Evolutionary conservation across 1,140 invertebrate species (phyloP).

Genomic region (Orussus abietinus): DNA sequence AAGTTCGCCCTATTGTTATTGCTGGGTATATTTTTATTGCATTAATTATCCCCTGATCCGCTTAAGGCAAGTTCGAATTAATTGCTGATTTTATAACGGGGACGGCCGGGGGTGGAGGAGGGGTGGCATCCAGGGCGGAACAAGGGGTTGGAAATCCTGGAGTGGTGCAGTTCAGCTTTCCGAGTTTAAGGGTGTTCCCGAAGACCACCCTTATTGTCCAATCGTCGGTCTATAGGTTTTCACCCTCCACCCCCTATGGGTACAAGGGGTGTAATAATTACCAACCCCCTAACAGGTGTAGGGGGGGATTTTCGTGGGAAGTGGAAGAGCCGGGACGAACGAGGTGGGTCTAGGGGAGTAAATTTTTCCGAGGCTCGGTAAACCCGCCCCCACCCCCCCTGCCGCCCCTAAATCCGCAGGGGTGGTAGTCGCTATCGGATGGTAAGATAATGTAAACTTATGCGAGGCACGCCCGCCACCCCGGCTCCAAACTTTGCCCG

Average conservation of each 20-base stretch:
- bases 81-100: slow-evolving; percentile 37
- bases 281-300: too few species aligned
- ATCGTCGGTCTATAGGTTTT: too few species aligned
- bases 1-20: slow-evolving; percentile 38
- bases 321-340: slow-evolving; percentile 6
- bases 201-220: too few species aligned
- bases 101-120: not conserved
- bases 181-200: too few species aligned
- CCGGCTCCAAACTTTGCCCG: too few species aligned
- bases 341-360: slow-evolving; percentile 6
- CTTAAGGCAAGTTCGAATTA: slow-evolving; percentile 43
- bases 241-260: too few species aligned
- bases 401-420: slow-evolving; percentile 14
- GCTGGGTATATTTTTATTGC: slow-evolving; percentile 40
- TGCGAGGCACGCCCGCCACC: slow-evolving; percentile 48
- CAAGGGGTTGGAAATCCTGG: slow-evolving; percentile 8
- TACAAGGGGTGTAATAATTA: too few species aligned
- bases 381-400: slow-evolving; percentile 26
- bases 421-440: slow-evolving; percentile 45
- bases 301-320: too few species aligned
- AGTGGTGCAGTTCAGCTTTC: too few species aligned
- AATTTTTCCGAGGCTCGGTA: slow-evolving; percentile 19
- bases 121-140: not conserved
- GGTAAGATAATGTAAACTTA: slow-evolving; percentile 55
- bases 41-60: slow-evolving; percentile 47